Base-by-base conservation (phyloP, 2,888 invertebrate genomes). In the Ormia ochracea region DNA sequence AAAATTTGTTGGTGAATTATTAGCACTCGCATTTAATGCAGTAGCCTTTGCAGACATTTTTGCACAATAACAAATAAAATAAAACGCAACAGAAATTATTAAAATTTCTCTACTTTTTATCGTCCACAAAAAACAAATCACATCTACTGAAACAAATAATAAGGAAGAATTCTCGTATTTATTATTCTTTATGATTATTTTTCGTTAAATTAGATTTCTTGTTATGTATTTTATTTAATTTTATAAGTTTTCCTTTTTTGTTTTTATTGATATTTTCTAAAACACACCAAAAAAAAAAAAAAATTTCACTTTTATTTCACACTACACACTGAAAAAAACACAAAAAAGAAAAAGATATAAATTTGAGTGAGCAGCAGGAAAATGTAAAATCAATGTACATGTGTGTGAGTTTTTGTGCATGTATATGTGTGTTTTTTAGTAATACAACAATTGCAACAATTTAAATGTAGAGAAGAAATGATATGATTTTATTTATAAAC, bases 1-100 rank as follows among this genome's bases (percentile, higher is more conserved):
- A 23, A 82, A 31, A 78, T 63, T 80, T 31, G 74, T 69, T 36
- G 80, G 54, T 33, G 79, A 80, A 76, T 58, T 80, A 59, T 69
- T 77, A 70, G 65, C 76, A 77, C 84, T 83, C 19, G 84, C 84
- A 80, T 84, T 86, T 61, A 89, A 86, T 68, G 91, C 90, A 38
- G 91, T 90, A 78, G 90, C 86, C 88, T 91, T 91, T 82, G 90
- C 90, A 84, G 91, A 92, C 93, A 93, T 92, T 84, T n/a, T 83
- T 76, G 41, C 70, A 61, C 52, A 45, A 50, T 23, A 66, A 14
- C 41, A 58, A 48, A 63, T n/a, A n/a, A 45, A 52, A 58, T 14
- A 14, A 31, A 68, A 56, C 41, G 19, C 41, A 45, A 33, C 12
- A 23, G 59, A 17, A 41, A 21, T 41, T 45, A 26, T 45, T 41